A percentile compares a stretch with the other conserved stretches of the same genome.
Conservation (phyloP, 2,888 invertebrate genomes). For the Philereme vetulata region DNA sequence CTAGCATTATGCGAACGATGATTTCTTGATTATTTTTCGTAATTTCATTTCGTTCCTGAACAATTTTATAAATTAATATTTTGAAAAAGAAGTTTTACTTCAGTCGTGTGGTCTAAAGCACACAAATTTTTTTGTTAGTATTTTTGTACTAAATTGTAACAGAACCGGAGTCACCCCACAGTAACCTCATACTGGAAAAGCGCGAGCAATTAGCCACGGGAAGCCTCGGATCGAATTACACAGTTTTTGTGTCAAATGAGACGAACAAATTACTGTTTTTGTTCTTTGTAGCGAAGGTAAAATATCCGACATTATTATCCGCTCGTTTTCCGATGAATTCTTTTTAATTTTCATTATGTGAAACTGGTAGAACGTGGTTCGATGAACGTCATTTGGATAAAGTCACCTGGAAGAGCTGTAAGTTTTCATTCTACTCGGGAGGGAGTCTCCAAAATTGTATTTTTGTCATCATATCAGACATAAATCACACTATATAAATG, state of each 20-base stretch:
- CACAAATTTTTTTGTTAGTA: background rate
- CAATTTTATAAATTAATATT: too few relatives aligned
- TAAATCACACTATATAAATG: too few relatives aligned
- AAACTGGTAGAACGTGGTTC: background rate
- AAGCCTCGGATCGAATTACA: slow-evolving; percentile 64
- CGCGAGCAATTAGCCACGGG: slow-evolving; percentile 71
- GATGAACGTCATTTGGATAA: background rate
- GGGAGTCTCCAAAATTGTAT: background rate
- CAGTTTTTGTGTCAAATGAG: slow-evolving; percentile 66
- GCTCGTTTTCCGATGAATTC: slow-evolving; percentile 26
- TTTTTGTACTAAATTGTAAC: slow-evolving; percentile 3
- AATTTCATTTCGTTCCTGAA: too few relatives aligned
- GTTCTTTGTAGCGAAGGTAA: slow-evolving; percentile 24
- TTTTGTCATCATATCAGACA: background rate
- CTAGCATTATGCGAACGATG: too few relatives aligned
- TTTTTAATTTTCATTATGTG: background rate
- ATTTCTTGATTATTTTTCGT: too few relatives aligned
- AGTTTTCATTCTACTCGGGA: background rate
- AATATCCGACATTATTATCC: slow-evolving; percentile 31
- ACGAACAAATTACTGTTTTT: slow-evolving; percentile 41
- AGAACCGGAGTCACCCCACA: slow-evolving; percentile 48
- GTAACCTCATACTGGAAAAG: slow-evolving; percentile 66
- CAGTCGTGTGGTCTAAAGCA: too few relatives aligned
- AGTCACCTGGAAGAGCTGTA: background rate
- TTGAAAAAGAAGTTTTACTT: too few relatives aligned